Base-by-base conservation (phyloP, 1,140 invertebrate species). In the Forficula auricularia region DNA sequence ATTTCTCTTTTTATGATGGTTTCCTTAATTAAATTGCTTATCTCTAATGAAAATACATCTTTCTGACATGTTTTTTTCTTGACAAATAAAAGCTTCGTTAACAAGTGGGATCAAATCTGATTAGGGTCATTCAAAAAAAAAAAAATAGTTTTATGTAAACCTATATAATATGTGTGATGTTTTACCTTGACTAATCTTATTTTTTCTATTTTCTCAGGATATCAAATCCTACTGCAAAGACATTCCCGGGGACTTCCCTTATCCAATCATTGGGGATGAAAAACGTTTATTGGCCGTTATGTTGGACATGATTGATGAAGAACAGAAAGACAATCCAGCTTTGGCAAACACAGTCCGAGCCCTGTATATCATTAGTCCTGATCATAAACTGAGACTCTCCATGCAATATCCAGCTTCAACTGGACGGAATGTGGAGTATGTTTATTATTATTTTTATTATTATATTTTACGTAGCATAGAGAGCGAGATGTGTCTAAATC, bases 381-480 rank as follows among this genome's bases (percentile, higher is more conserved):
- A 87, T 54, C 84, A 87, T 57, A 82, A 77, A 54, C 58, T 91
- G 32, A 79, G 87, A 52, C 64, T 91, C 6, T 79, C 81, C 6
- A 85, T 94, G 68, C 68, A 85, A 31, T 95, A 95, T 65, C 89
- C 89, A 30, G 78, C 82, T 13, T 90, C 84, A 12, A 89, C 83
- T 34, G 89, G 89, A 30, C 72, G 89, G 47, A 92, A 90, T 61
- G 87, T 94, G 52, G 76, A 84, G 86, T 90, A 63, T 75, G 78
- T 75, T 40, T 40, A 40, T 13, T 2, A 45, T 30, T 16, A 37
- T 9, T 8, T 37, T 37, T 15, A 9, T 37, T 40, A 12, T 32
- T 9, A 9, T n/a, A 32, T n/a, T n/a, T n/a, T n/a, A n/a, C n/a
- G n/a, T n/a, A n/a, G n/a, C n/a, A n/a, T n/a, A n/a, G n/a, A n/a